A percentile compares a stretch with the other conserved stretches of the same genome.
Conservation (phyloP, 2,888 invertebrate species). For the Cantharis rufa region DNA sequence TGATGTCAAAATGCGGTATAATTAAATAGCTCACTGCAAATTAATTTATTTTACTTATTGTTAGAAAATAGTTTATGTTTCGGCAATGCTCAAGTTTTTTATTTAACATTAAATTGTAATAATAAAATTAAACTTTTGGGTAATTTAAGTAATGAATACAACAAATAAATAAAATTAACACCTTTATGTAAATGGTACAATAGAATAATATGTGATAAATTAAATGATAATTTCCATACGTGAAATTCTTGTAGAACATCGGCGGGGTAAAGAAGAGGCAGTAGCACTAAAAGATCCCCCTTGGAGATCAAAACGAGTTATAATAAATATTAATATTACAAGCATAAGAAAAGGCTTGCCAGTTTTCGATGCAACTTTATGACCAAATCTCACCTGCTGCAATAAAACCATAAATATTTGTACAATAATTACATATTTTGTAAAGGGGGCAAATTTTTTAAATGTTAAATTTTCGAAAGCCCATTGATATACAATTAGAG, state of each 20-base stretch:
- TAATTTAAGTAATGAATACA: slow-evolving; percentile 46
- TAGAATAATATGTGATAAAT: slow-evolving; percentile 55
- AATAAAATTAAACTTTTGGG: slow-evolving; percentile 21
- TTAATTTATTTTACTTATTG: background rate
- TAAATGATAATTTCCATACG: slow-evolving; percentile 55
- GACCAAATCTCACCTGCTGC: slow-evolving; percentile 51
- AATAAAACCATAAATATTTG: slow-evolving; percentile 57
- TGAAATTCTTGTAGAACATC: slow-evolving; percentile 50
- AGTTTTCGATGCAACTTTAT: slow-evolving; percentile 38
- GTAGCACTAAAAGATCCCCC: slow-evolving; percentile 54
- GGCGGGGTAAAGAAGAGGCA: slow-evolving; percentile 47
- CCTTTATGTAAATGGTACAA: slow-evolving; percentile 53
- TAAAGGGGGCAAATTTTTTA: slow-evolving; percentile 44
- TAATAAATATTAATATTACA: slow-evolving; percentile 57
- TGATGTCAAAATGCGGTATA: background rate
- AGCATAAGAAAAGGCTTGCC: slow-evolving; percentile 50
- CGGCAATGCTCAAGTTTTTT: background rate
- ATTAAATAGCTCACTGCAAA: background rate
- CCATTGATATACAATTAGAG: background rate
- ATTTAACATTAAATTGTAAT: background rate
- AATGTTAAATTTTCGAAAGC: background rate
- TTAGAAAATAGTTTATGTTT: background rate
- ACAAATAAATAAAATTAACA: slow-evolving; percentile 56
- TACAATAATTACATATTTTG: slow-evolving; percentile 53
- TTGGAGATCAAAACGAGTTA: slow-evolving; percentile 51